phyloP scores from a whole-genome alignment of 2,797 vertebrate species.

The Sparus aurata region DNA sequence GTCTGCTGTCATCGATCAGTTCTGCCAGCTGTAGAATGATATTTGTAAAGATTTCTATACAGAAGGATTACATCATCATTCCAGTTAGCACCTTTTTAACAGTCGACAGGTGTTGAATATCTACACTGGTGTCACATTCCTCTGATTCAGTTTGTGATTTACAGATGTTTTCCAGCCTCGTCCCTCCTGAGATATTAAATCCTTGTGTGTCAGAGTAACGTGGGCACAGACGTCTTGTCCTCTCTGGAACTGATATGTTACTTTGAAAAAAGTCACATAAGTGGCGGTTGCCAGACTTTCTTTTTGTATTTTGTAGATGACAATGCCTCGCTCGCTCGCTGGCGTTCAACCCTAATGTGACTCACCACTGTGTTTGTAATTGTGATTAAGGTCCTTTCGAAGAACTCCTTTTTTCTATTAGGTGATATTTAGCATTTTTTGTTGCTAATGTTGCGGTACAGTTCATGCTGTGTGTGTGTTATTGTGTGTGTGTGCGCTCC shows the following conservation, averaged over 20 bases:
- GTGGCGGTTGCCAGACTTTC: slow-evolving; percentile 23
- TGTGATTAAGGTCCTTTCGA: slow-evolving; percentile 13
- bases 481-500: background rate
- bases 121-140: no score
- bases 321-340: slow-evolving; percentile 12
- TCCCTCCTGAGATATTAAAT: slow-evolving; percentile 42
- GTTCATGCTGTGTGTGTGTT: slow-evolving; percentile 6
- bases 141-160: slow-evolving; percentile 20
- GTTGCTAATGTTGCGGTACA: slow-evolving; percentile 6
- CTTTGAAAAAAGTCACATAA: slow-evolving; percentile 40
- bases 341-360: slow-evolving; percentile 23
- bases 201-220: slow-evolving; percentile 11
- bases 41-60: background rate
- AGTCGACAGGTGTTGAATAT: background rate
- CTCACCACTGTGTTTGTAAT: slow-evolving; percentile 24
- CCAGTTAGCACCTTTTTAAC: slow-evolving; percentile 19
- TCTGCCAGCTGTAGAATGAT: background rate
- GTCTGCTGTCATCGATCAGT: background rate
- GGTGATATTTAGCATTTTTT: background rate
- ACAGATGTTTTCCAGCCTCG: slow-evolving; percentile 38
- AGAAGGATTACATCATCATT: background rate
- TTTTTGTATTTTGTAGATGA: slow-evolving; percentile 20
- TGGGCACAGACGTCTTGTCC: slow-evolving; percentile 40
- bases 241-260: slow-evolving; percentile 30
- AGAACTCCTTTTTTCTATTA: background rate